These are phyloP conservation scores for Pterostichus niger DNA, from an alignment of 2,888 invertebrate species.

Conservation along the genomic window DNA sequence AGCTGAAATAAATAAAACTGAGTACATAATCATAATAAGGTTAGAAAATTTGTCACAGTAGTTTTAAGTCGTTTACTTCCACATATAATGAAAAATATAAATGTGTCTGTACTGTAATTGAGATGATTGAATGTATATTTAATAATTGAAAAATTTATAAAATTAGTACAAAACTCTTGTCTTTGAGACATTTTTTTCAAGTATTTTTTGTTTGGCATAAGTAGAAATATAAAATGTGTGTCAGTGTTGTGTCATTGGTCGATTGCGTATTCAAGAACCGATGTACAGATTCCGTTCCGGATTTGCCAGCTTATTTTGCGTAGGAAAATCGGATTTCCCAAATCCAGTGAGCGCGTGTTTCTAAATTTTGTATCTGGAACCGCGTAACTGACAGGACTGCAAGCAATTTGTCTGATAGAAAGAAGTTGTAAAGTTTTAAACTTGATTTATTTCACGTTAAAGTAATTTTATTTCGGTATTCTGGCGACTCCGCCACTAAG, in stretches of 20 bases:
- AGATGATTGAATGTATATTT: no score
- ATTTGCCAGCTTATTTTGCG: constrained; percentile 20
- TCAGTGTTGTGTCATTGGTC: neutral
- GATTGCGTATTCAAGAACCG: constrained; percentile 29
- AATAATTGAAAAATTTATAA: no score
- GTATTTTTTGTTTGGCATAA: no score
- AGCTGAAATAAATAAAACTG: no score
- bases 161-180: no score
- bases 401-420: constrained; percentile 60
- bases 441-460: constrained; percentile 64
- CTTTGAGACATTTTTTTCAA: no score
- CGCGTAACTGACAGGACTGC: constrained; percentile 41
- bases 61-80: no score
- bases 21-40: no score
- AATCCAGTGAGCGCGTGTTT: constrained; percentile 41
- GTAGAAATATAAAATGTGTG: neutral
- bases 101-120: no score
- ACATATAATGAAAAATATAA: no score
- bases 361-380: constrained; percentile 57
- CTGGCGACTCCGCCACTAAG: constrained; percentile 34
- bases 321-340: constrained; percentile 37
- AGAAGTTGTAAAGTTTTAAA: constrained; percentile 61
- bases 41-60: no score
- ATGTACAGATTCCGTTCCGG: neutral
- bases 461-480: constrained; percentile 63